A percentile compares a stretch with the other conserved stretches of the same genome.
These are phyloP conservation scores for Euspilapteryx auroguttella DNA, from an alignment of 2,888 invertebrate species.

Conservation along the genomic window DNA sequence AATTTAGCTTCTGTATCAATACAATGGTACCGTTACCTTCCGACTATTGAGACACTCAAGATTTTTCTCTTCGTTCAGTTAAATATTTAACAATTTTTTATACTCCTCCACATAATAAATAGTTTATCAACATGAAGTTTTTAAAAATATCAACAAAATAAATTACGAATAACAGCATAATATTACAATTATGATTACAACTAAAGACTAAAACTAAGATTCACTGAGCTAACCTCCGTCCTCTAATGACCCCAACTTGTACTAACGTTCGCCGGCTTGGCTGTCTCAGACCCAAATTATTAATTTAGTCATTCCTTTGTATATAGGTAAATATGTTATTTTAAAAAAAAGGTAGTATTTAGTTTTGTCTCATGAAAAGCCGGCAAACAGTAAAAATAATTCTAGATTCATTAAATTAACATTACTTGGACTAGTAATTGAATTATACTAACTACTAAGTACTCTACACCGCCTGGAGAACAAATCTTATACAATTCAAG, in stretches of 20 bases:
- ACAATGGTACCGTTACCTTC: no score
- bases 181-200: constrained; percentile 47
- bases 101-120: constrained; percentile 55
- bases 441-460: constrained; percentile 60
- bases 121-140: constrained; percentile 60
- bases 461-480: constrained; percentile 59
- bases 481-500: constrained; percentile 29
- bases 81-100: constrained; percentile 52
- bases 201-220: constrained; percentile 24
- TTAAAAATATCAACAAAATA: constrained; percentile 63
- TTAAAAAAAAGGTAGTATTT: no score
- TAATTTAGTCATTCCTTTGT: background rate
- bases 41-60: no score
- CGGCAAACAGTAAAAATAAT: constrained; percentile 33
- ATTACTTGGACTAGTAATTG: constrained; percentile 59
- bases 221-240: constrained; percentile 34
- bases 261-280: constrained; percentile 38
- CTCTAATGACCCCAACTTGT: constrained; percentile 37
- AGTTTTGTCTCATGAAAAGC: no score
- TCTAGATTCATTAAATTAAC: constrained; percentile 48
- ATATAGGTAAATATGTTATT: no score
- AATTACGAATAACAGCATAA: constrained; percentile 60
- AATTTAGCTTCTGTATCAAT: no score
- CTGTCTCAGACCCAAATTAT: background rate
- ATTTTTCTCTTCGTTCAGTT: constrained; percentile 36